Base-by-base conservation (phyloP, 2,888 invertebrate species). In the Phaonia tiefii region DNA sequence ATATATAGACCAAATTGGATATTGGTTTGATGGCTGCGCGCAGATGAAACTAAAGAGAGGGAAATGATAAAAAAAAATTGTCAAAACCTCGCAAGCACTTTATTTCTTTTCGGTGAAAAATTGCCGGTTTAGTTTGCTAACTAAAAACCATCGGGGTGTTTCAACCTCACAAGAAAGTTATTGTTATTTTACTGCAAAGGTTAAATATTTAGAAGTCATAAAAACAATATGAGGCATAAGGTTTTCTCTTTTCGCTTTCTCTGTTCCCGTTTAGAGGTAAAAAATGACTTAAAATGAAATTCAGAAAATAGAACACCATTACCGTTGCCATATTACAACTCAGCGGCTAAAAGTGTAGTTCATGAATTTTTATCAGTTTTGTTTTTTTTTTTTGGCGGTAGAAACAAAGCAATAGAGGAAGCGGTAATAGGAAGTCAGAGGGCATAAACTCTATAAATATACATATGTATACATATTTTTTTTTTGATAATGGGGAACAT, bases 161-260 rank as follows among this genome's bases (percentile, higher is more conserved):
- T n/a, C n/a, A n/a, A n/a, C n/a, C n/a, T n/a, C n/a, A n/a, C n/a
- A n/a, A 20, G 26, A 46, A 46, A 26, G 44, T 54, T 54, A 56
- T 66, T 44, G 65, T 65, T 44, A 65, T 44, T 44, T 66, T 66
- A 26, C 10, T 17, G 46, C 25, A 54, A 60, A 58, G 58, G 66
- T 49, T 67, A 67, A 75, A 66, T 11, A 15, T 49, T 54, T 58
- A 42, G 31, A 25, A 49, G n/a, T 31, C 67, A 60, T 75, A 75
- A 75, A 75, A 60, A 49, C 39, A 44, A 46, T 66, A 49, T 75
- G 67, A 25, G 67, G 31, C 37, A 54, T n/a, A 31, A 15, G 54
- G 25, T 22, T 25, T 49, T 54, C 17, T 10, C 15, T 44, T 11
- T 56, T 11, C 8, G 8, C 15, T 44, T 2, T 13, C 13, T 54